Evolutionary conservation across 2,888 invertebrate genomes (phyloP).

Genomic region (Folsomia manolachei): DNA sequence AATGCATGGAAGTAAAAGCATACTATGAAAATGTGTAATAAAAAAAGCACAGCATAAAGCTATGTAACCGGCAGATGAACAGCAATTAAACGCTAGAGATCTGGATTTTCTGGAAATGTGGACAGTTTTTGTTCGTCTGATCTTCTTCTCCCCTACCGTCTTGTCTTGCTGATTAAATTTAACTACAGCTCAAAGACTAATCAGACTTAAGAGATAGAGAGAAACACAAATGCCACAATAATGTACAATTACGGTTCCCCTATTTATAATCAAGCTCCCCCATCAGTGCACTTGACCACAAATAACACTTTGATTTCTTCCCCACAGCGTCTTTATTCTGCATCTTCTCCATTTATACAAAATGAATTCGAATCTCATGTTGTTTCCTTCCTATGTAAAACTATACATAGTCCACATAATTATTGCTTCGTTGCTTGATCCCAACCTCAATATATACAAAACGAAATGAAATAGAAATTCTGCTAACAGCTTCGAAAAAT

Average conservation of each 20-base stretch:
- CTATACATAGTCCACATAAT: too few relatives aligned
- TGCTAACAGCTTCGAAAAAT: too few relatives aligned
- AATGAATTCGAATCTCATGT: too few relatives aligned
- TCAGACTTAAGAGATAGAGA: conserved; percentile 45
- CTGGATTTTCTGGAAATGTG: neutral
- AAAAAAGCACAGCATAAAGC: too few relatives aligned
- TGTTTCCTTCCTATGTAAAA: too few relatives aligned
- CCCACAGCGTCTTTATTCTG: neutral
- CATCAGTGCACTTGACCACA: neutral
- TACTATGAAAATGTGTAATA: too few relatives aligned
- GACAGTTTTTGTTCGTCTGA: conserved; percentile 19
- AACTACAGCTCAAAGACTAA: conserved; percentile 46
- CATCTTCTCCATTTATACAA: neutral
- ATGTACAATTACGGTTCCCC: conserved; percentile 44
- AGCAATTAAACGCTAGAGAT: neutral
- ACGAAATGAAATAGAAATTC: too few relatives aligned
- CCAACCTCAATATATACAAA: too few relatives aligned
- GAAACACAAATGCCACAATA: conserved; percentile 42
- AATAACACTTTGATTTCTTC: conserved; percentile 24
- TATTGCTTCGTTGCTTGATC: too few relatives aligned
- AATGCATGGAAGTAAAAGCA: too few relatives aligned
- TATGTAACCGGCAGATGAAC: neutral
- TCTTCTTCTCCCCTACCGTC: conserved; percentile 14
- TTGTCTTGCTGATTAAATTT: conserved; percentile 46
- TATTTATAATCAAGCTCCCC: conserved; percentile 31